Evolutionary conservation across 30 jellyfish, hydroid and myxozoan genomes (phyloP), one percentile per base, ranked within the genome.

Genomic region (Sanderia malayensis): DNA sequence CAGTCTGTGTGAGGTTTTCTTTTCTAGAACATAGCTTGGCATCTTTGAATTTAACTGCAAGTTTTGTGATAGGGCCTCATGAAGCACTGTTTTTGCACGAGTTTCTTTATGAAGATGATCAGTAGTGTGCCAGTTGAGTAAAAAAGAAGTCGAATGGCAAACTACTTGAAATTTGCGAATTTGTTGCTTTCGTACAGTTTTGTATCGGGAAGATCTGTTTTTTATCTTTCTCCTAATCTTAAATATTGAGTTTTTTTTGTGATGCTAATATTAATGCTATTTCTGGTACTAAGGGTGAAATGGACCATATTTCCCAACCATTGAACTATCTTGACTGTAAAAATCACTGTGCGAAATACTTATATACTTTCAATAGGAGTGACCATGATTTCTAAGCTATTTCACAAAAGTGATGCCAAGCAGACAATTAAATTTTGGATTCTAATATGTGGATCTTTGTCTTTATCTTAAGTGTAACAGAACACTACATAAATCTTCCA

Each of bases 11-110:
- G 76, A 65, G 61, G 49, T 65, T 65, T 65, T 65, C 76, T 65
- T 65, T 65, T 65, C 32, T 34, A 65, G 76, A 34, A 23, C 76
- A 65, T 29, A 65, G 76, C 59, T 22, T 65, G 76, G 76, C 58
- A 63, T 63, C 32, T 63, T 63, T 63, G 57, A 63, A 27, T 63
- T 63, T 31, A 31, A 63, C 46, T 63, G 76, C 76, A 63, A 63
- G 76, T 63, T 27, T 63, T 63, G 76, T 63, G 76, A 63, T 31
- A 6, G 31, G n/a, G 64, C 31, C 46, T 63, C 76, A 63, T 31
- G 58, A 29, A 34, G 76, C 76, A 31, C 28, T 63, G 58, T 63
- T 63, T 29, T 63, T 63, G 76, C 30, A 63, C 58, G 76, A 63
- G 46, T 63, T 63, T 31, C 44, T 63, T 20, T 63, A 27, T 63